Evolutionary conservation across 2,113 vertebrate species (phyloP).

Genomic region (Diphyllodes magnificus): DNA sequence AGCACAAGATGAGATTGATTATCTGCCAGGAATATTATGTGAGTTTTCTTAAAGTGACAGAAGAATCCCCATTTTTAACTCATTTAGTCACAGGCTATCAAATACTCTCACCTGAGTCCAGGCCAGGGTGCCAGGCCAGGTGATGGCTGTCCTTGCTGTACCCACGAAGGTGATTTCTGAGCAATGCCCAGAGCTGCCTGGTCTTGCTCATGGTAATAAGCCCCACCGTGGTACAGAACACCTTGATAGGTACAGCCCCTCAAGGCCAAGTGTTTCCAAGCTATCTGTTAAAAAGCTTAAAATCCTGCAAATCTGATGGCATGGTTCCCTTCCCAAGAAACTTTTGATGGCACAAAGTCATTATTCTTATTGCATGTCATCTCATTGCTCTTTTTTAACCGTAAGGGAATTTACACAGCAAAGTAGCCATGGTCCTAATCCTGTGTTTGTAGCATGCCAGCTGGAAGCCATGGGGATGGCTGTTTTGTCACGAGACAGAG

Average conservation of each 20-base stretch:
- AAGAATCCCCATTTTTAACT: neutral
- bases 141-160: neutral
- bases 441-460: neutral
- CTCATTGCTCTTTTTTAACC: neutral
- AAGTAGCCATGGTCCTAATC: neutral
- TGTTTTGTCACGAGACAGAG: neutral
- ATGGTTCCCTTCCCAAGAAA: neutral
- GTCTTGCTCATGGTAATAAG: neutral
- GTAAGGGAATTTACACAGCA: neutral
- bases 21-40: neutral
- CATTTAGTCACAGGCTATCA: neutral
- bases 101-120: neutral
- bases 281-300: neutral
- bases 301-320: neutral
- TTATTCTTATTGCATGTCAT: neutral
- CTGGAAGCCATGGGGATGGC: neutral
- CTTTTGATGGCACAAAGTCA: neutral
- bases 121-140: neutral
- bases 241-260: neutral
- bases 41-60: neutral
- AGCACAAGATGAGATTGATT: neutral
- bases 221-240: accelerated
- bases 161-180: neutral
- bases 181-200: neutral
- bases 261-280: neutral